Conservation (phyloP, 1,140 invertebrate genomes). For the Drosophila nigrodunni region DNA sequence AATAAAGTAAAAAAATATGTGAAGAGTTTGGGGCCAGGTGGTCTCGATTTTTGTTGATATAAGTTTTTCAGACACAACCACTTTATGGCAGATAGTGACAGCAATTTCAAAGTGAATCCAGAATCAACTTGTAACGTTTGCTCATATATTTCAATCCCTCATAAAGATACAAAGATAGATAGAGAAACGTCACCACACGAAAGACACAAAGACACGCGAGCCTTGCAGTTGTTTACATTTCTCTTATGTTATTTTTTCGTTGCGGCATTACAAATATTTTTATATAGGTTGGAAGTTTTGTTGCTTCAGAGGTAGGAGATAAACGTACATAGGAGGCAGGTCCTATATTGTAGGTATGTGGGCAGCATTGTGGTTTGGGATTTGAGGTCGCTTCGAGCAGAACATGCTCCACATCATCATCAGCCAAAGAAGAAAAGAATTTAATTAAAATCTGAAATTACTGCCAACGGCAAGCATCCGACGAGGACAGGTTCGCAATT, state of each 20-base stretch:
- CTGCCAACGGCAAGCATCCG: slow-evolving; percentile 61
- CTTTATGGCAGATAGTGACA: background rate
- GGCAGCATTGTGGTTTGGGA: slow-evolving; percentile 2
- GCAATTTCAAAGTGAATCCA: slow-evolving; percentile 16
- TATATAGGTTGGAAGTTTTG: slow-evolving; percentile 18
- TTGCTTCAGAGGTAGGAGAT: background rate
- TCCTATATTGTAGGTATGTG: slow-evolving; percentile 21
- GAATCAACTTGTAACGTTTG: slow-evolving; percentile 17
- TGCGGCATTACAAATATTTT: slow-evolving; percentile 51
- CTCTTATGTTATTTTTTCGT: slow-evolving; percentile 42
- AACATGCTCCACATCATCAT: slow-evolving; percentile 32
- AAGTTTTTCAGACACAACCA: background rate
- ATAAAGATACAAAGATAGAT: background rate
- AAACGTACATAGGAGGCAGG: background rate
- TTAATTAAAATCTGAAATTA: slow-evolving; percentile 82
- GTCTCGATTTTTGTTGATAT: no score
- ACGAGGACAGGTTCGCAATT: slow-evolving; percentile 55
- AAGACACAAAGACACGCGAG: slow-evolving; percentile 23
- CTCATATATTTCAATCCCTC: slow-evolving; percentile 5
- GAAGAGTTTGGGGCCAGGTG: no score
- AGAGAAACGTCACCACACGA: background rate
- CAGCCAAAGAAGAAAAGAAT: slow-evolving; percentile 68
- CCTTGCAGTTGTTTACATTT: slow-evolving; percentile 40
- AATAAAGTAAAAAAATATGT: no score
- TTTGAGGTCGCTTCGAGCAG: slow-evolving; percentile 33